phyloP scores from a whole-genome alignment of 2,888 invertebrate genomes.

The Ormyrus nitidulus region DNA sequence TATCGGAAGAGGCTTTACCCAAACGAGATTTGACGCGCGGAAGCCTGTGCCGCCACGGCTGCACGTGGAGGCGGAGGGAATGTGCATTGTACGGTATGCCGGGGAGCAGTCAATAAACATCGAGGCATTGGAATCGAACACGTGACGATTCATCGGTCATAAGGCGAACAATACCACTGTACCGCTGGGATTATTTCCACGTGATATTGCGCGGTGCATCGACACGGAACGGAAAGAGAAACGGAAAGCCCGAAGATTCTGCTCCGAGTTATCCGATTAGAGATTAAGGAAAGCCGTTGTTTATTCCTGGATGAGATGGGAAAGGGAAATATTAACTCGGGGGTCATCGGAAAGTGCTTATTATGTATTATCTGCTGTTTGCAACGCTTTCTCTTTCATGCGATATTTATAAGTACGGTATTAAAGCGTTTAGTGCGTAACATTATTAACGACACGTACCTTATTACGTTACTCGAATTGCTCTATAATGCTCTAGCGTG shows the following conservation, averaged over 20 bases:
- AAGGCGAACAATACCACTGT: background rate
- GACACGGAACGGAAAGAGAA: background rate
- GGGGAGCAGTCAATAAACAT: slow-evolving; percentile 20
- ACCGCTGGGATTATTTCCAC: background rate
- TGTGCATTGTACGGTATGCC: background rate
- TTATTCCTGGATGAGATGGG: background rate
- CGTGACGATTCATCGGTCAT: slow-evolving; percentile 25
- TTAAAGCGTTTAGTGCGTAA: too few relatives aligned
- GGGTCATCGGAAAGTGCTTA: too few relatives aligned
- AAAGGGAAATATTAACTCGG: too few relatives aligned
- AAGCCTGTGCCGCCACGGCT: slow-evolving; percentile 3
- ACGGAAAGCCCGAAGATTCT: background rate
- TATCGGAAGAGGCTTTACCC: slow-evolving; percentile 62
- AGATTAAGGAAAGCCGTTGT: background rate
- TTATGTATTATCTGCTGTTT: too few relatives aligned
- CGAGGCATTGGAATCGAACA: slow-evolving; percentile 1
- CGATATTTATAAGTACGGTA: too few relatives aligned
- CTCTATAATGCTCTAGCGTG: too few relatives aligned
- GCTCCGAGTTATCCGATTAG: background rate
- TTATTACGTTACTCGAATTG: too few relatives aligned
- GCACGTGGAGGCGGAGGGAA: slow-evolving; percentile 9
- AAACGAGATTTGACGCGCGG: slow-evolving; percentile 65
- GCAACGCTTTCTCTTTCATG: too few relatives aligned
- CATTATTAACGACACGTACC: too few relatives aligned
- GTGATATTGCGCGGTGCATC: slow-evolving; percentile 9